Base-by-base conservation (phyloP, 2,888 invertebrate species). In the Troides oblongomaculatus region DNA sequence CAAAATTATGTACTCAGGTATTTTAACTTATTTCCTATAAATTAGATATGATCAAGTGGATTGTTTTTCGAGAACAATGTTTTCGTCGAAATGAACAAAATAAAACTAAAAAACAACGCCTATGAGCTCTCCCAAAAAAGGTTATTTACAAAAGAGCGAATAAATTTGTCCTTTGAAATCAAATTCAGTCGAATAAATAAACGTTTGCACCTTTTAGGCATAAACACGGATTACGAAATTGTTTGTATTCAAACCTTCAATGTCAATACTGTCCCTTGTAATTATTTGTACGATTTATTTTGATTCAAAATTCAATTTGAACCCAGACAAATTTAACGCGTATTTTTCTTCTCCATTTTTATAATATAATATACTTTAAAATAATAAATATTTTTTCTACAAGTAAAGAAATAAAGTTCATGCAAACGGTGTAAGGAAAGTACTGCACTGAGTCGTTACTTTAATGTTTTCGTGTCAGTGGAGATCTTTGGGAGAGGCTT, bases 191-290 rank as follows among this genome's bases (percentile, higher is more conserved):
- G 63, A 68, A 64, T 68, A 68, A 68, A 68, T 68, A 68, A 68
- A 68, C 56, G 64, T 68, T 68, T 68, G 63, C 68, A 68, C 64
- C 64, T 69, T 69, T 64, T 69, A 57, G 61, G 64, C 53, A 64
- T 61, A 69, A 69, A 69, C 69, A 69, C 69, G 69, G 61, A 57
- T 57, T 69, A 64, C 64, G 61, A 69, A 69, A 69, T 69, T 69
- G 69, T 69, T 69, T 69, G 64, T 65, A 64, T 65, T 69, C 69
- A 69, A 46, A 65, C 64, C 61, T 69, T 62, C 64, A 69, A 56
- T 65, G 64, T 69, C 69, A 69, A 69, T 65, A 69, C 61, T 50
- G 69, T 69, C 69, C 69, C 64, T 65, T 69, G 61, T 64, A 69
- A 61, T 62, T 65, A 64, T 69, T 69, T 64, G 69, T 56, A 61